Evolutionary conservation across 1,140 invertebrate genomes (phyloP), one percentile per base, ranked within the genome.

Genomic region (Dendrolimus punctatus): DNA sequence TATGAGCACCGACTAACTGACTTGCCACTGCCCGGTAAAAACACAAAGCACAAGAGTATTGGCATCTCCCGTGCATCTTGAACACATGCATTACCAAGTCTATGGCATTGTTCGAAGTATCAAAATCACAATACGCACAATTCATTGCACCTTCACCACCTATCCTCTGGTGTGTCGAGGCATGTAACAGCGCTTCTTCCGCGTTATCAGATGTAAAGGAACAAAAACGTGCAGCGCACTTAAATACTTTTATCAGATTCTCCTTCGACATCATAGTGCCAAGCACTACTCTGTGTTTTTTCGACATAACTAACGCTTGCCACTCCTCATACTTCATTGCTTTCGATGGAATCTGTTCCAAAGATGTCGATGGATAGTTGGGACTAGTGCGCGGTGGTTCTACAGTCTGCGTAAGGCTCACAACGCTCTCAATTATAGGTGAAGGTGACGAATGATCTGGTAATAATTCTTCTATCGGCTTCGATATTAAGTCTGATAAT

Each of bases 41-140:
- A 54, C 83, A 86, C 41, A 68, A 50, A 2, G 59, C 63, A 49
- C 83, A 86, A 0, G 58, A 67, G 41, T 73, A 83, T 5, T 64
- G 68, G 49, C 80, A 80, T 7, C 55, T 43, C 0, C 75, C 76
- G 46, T 86, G 80, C 3, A 39, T 51, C 43, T 83, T 80, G 50
- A 86, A 84, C 39, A 84, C 80, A 53, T 86, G 83, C 53, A 73
- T 80, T 51, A 84, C 77, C 49, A 86, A 60, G 49, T 86, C 80
- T 37, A 86, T 80, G 4, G 73, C 76, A 57, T 80, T 81, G 4
- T 66, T 66, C 6, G 51, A 61, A 8, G 70, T 56, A 51, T 83
- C 76, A 47, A 73, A 86, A 36, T 80, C 69, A 54, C 83, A 86
- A 50, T 86, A 86, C 6, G 64, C 54, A 50, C 83, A 86, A 6